Evolutionary conservation across 1,140 invertebrate species (phyloP), one percentile per base, ranked within the genome.

Genomic region (Ips typographus): DNA sequence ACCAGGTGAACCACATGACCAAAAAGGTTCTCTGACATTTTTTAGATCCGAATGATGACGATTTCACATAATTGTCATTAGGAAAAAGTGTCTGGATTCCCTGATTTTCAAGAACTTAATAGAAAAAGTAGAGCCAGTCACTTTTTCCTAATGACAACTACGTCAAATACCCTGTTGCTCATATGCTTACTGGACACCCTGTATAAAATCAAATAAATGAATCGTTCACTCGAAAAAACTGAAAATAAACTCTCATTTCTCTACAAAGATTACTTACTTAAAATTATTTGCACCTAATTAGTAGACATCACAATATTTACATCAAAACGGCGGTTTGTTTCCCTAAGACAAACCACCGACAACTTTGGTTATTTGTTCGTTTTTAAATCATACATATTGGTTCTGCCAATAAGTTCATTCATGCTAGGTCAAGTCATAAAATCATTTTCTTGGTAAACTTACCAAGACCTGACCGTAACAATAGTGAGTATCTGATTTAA

Each of bases 271-370:
- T 22, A 49, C 44, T 2, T 2, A 49, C 44, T 22, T 49, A 56
- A 56, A 56, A 7, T 56, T 56, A 6, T 38, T 38, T 40, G 7
- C n/a, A 56, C n/a, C 37, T 56, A 56, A 56, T 56, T 56, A 56
- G 39, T 37, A 57, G 42, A n/a, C 6, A 58, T 49, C 55, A 66
- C 56, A 66, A 52, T 65, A 65, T 65, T 65, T 58, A 66, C 65
- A 66, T 39, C 43, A 55, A 43, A 57, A 59, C 40, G 37, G 57
- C 22, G 8, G 49, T 8, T 56, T 5, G 53, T 62, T 62, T 44
- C 38, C 49, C 22, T 36, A 47, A 62, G 38, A 47, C 40, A 39
- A 64, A 64, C 37, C 40, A 53, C 40, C 42, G 57, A 38, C 38
- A 22, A 59, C 57, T 59, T 59, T 59, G 57, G 60, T 62, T 49